Conservation (phyloP, 2,888 invertebrate genomes). For the Proisotoma minuta region DNA sequence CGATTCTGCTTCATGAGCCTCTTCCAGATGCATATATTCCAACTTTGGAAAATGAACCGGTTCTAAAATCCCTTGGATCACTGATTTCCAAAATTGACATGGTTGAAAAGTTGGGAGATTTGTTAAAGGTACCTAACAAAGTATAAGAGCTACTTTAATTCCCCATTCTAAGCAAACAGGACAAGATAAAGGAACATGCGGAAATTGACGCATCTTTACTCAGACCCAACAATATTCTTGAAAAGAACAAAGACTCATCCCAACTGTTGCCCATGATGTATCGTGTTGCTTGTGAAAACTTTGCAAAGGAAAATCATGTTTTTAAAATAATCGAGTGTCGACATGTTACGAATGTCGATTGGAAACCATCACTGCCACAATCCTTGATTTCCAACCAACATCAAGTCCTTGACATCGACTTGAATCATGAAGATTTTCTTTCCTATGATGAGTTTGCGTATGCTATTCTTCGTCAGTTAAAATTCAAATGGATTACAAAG, state of each 20-base stretch:
- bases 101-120: no score
- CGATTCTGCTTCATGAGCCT: no score
- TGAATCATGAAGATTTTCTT: conserved; percentile 32
- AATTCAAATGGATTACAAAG: conserved; percentile 35
- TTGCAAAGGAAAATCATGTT: conserved; percentile 22
- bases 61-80: no score
- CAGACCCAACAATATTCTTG: conserved; percentile 24
- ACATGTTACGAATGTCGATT: conserved; percentile 38
- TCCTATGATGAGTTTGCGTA: conserved; percentile 39
- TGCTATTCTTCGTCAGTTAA: conserved; percentile 36
- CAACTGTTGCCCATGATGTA: conserved; percentile 39
- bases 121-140: no score
- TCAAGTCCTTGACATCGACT: no score
- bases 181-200: conserved; percentile 33
- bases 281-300: conserved; percentile 36
- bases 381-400: conserved; percentile 29
- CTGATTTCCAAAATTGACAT: no score
- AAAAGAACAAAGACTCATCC: conserved; percentile 21
- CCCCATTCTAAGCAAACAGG: no score
- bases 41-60: no score
- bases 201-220: conserved; percentile 23
- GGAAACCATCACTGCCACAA: conserved; percentile 41
- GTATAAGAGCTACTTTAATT: no score
- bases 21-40: no score
- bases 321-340: conserved; percentile 43